Base-by-base conservation (phyloP, 2,888 invertebrate genomes). In the Ophion ellenae region DNA sequence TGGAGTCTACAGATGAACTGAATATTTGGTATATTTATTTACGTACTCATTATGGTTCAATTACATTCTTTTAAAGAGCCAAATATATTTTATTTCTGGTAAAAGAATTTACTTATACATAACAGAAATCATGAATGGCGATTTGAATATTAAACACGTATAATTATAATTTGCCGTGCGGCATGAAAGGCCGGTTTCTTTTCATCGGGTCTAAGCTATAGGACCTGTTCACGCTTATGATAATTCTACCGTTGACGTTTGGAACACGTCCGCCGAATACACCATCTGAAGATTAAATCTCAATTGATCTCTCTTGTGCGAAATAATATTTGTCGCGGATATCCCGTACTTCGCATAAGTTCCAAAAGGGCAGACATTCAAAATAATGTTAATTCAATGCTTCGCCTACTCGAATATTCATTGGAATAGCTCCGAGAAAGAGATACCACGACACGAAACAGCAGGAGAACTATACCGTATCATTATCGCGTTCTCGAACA, bases 401-500 rank as follows among this genome's bases (percentile, higher is more conserved):
- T 74, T 14, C 24, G 59, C n/a, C 61, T 6, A 47, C 20, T 17
- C 17, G 9, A 20, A 40, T 14, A 59, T 53, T 14, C 14, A 17
- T 17, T 2, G 53, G 17, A 53, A 17, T 17, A 17, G 14, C 5
- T 63, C 45, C 17, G 5, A 45, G 28, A 20, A 74, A 14, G 11
- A 73, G 36, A 20, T 4, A 24, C 7, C 5, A 47, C 17, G 2
- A 11, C 40, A 66, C 24, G 40, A 17, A 77, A 67, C 20, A 63
- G n/a, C 1, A 64, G 28, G 6, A 2, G 7, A 66, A 59, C 7
- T 36, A 14, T 17, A 28, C 7, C 7, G 28, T 17, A 47, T 63
- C 11, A 63, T 74, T 10, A 24, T 70, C 32, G 14, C 61, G 47
- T 40, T 63, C 47, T 28, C 5, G 36, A 79, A 81, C n/a, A 81